Evolutionary conservation across 2,113 vertebrate species (phyloP).

Genomic region (Bos indicus): DNA sequence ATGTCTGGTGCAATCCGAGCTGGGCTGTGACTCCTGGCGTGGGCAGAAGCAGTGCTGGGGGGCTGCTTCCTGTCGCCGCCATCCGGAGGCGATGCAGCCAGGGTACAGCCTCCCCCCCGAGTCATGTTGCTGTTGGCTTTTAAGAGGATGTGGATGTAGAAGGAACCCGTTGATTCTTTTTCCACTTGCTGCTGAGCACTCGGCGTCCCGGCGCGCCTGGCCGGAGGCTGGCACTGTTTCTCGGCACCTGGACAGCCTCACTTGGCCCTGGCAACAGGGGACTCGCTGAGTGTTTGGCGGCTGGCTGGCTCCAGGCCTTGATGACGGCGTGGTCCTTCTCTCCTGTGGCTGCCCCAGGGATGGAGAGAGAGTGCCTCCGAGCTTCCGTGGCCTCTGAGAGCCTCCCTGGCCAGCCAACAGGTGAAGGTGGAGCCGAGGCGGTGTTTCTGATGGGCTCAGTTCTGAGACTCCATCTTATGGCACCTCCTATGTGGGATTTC

Average conservation of each 20-base stretch:
- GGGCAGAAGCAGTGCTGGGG: background rate
- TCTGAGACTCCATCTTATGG: background rate
- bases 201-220: background rate
- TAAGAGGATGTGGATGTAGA: background rate
- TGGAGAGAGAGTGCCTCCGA: background rate
- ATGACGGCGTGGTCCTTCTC: background rate
- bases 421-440: background rate
- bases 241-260: background rate
- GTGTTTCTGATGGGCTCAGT: background rate
- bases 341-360: background rate
- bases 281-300: background rate
- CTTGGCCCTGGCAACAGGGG: background rate
- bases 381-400: background rate
- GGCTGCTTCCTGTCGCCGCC: background rate
- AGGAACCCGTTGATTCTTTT: background rate
- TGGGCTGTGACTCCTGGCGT: background rate
- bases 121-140: background rate
- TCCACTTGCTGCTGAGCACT: conserved; percentile 15
- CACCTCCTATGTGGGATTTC: background rate
- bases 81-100: background rate
- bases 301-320: background rate
- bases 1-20: background rate
- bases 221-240: background rate
- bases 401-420: background rate
- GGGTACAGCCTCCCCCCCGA: background rate